phyloP scores from a whole-genome alignment of 2,888 invertebrate genomes.

The Helleia helle region DNA sequence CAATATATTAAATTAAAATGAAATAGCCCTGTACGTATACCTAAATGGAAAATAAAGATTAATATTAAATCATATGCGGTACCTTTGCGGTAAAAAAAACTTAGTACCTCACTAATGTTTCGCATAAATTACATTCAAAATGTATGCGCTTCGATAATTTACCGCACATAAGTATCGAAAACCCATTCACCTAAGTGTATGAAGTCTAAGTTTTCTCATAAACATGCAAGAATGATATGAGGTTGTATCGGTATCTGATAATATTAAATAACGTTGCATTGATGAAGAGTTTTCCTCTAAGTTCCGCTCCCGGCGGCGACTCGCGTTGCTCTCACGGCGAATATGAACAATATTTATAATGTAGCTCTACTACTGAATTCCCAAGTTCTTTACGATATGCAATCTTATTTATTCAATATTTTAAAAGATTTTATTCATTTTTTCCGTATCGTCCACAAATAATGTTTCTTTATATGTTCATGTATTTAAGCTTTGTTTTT shows the following conservation, averaged over 20 bases:
- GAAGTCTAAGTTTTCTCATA: slow-evolving; percentile 69
- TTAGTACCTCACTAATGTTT: too few species aligned
- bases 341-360: slow-evolving; percentile 67
- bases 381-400: slow-evolving; percentile 64
- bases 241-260: slow-evolving; percentile 33
- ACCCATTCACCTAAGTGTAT: slow-evolving; percentile 71
- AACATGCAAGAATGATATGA: slow-evolving; percentile 71
- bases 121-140: neutral
- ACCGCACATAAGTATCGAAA: slow-evolving; percentile 59
- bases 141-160: slow-evolving; percentile 27
- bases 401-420: slow-evolving; percentile 50
- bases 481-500: too few species aligned
- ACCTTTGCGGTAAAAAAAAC: too few species aligned
- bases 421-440: too few species aligned
- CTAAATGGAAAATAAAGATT: too few species aligned
- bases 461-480: too few species aligned
- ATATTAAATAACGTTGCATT: neutral
- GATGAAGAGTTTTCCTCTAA: slow-evolving; percentile 24
- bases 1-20: too few species aligned
- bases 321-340: slow-evolving; percentile 53
- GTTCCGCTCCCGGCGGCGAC: slow-evolving; percentile 35
- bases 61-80: too few species aligned
- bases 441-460: too few species aligned
- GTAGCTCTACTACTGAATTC: slow-evolving; percentile 50
- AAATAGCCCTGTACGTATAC: too few species aligned